Evolutionary conservation across 2,888 invertebrate genomes (phyloP).

Genomic region (Nesidiocoris tenuis): DNA sequence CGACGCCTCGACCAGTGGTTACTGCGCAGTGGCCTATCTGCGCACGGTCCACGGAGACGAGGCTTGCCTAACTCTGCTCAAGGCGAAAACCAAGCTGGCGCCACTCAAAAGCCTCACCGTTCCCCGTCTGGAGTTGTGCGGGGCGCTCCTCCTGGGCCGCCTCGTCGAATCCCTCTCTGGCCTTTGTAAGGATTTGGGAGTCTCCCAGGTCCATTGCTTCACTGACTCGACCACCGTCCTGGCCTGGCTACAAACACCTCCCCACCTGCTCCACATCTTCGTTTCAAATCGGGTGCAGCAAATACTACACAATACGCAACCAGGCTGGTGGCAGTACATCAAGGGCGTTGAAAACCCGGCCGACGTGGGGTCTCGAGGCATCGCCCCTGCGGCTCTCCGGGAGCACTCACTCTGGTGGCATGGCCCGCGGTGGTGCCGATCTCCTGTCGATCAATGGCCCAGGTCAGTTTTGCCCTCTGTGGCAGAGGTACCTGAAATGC

Average conservation of each 20-base stretch:
- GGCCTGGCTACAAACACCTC: conserved; percentile 23
- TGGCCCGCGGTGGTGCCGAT: conserved; percentile 28
- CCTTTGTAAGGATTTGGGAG: not conserved
- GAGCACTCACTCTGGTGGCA: conserved; percentile 44
- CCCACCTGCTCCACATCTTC: too few species aligned
- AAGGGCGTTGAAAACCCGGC: conserved; percentile 52
- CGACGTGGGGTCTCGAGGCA: conserved; percentile 50
- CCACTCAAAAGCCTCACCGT: conserved; percentile 36
- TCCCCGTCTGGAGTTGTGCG: conserved; percentile 46
- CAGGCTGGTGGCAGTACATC: conserved; percentile 32
- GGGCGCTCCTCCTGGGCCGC: conserved; percentile 24
- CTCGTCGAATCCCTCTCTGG: not conserved
- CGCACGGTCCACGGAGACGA: conserved; percentile 4
- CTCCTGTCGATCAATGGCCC: conserved; percentile 12
- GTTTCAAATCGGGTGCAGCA: conserved; percentile 30
- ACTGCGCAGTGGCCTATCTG: conserved; percentile 12
- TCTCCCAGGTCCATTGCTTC: conserved; percentile 11
- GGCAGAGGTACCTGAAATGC: conserved; percentile 19
- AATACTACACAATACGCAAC: conserved; percentile 4
- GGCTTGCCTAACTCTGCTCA: not conserved
- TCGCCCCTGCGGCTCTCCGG: conserved; percentile 20
- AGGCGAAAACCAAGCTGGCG: conserved; percentile 14
- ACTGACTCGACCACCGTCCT: conserved; percentile 37
- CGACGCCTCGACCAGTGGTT: conserved; percentile 25
- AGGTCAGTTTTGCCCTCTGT: not conserved